Evolutionary conservation across 1,140 invertebrate genomes (phyloP), one percentile per base, ranked within the genome.

Genomic region (Oedothorax gibbosus): DNA sequence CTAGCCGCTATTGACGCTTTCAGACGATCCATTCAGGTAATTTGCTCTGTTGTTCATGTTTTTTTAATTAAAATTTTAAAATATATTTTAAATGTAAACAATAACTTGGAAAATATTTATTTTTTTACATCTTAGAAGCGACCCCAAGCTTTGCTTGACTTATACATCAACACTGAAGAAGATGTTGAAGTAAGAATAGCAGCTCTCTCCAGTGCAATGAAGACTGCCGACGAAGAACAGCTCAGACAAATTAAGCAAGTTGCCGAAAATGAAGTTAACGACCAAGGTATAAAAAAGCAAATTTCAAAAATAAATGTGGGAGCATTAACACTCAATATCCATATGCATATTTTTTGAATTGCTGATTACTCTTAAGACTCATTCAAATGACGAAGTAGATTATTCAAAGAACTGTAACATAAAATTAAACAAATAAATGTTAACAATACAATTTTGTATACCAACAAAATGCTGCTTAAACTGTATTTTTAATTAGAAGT

Each of bases 1-100:
- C 93, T 95, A 0, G 94, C 94, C 0, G 96, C 96, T 1, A 90
- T 98, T 11, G 94, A 97, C 89, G 93, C 96, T 6, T 93, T 95
- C 88, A 90, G 93, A 9, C 92, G 93, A 14, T 93, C 93, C 92
- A 86, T 96, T 94, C 90, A 92, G 92, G 69, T 85, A 89, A 91
- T n/a, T 60, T 60, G 9, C 57, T 14, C 9, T 11, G 57, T 11
- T 60, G n/a, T 60, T 60, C n/a, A n/a, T 60, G n/a, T 14, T 9
- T 72, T 72, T n/a, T 21, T 21, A n/a, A 69, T 4, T 69, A 69
- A n/a, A 50, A 21, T 4, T 71, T 50, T 50, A 68, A 68, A 73
- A 21, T 20, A n/a, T 77, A 7, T 60, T 64, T 51, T n/a, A 15
- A 7, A 7, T 49, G 21, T 68, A 4, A 20, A 35, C 15, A 35